Conservation (phyloP, 2,113 vertebrate species). For the Prochilodus magdalenae region DNA sequence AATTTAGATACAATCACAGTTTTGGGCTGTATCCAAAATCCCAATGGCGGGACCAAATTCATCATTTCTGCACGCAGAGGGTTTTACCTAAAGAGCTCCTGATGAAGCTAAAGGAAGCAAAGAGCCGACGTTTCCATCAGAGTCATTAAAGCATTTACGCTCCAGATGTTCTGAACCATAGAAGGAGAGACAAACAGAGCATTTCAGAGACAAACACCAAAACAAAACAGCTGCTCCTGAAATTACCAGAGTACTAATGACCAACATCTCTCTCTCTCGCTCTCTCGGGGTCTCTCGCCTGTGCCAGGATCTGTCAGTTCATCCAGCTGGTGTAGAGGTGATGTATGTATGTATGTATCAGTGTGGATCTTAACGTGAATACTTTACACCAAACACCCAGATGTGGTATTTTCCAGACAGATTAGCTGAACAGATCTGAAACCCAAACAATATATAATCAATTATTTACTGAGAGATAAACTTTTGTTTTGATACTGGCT, state of each 20-base stretch:
- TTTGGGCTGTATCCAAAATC: too few relatives aligned
- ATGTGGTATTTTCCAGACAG: too few relatives aligned
- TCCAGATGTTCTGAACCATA: slow-evolving; percentile 30
- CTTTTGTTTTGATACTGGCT: too few relatives aligned
- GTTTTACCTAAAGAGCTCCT: neutral
- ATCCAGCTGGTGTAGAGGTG: slow-evolving; percentile 48
- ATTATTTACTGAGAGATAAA: too few relatives aligned
- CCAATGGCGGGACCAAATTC: too few relatives aligned
- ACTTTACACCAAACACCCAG: too few relatives aligned
- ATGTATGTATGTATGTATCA: slow-evolving; percentile 54
- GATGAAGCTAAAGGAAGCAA: neutral
- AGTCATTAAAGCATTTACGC: neutral
- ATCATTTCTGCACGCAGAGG: too few relatives aligned
- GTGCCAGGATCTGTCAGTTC: neutral
- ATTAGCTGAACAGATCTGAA: too few relatives aligned
- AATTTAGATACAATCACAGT: too few relatives aligned
- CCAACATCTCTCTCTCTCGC: slow-evolving; percentile 5
- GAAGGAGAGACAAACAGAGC: slow-evolving; percentile 24
- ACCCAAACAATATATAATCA: too few relatives aligned
- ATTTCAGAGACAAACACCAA: slow-evolving; percentile 31
- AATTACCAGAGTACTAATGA: slow-evolving; percentile 26
- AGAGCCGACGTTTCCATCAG: neutral
- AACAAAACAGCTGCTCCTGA: slow-evolving; percentile 42
- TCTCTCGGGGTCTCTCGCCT: neutral
- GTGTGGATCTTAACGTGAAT: slow-evolving; percentile 12